Base-by-base conservation (phyloP, 92 coral and sea anemone genomes). In the Hydrozoanthus gracilis region DNA sequence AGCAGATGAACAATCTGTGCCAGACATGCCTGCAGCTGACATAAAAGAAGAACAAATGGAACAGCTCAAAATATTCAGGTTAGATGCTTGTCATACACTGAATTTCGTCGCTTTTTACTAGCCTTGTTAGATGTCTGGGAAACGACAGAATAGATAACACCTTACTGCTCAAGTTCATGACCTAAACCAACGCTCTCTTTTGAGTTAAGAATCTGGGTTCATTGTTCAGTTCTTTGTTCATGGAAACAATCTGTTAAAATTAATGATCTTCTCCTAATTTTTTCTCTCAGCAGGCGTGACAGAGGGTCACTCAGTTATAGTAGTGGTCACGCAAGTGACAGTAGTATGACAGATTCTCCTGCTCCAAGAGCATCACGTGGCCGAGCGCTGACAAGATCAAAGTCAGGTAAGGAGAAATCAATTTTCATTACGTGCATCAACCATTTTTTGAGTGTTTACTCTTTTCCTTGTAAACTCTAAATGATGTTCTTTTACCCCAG, bases 311-410 rank as follows among this genome's bases (percentile, higher is more conserved):
- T 85, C 73, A 90, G 98, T 17, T 95, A 93, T 92, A 96, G 99
- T 83, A 96, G 99, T 79, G 99, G 99, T 13, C 98, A 95, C 75
- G 97, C 99, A 0, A 96, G 99, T 86, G 99, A 97, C 86, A 94
- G 99, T 58, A 97, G 99, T 68, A 82, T 95, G 58, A 90, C 93
- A 20, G 99, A 97, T 72, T 92, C 98, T 78, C 92, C 98, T 4
- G 90, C 95, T 4, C 88, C 92, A 6, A 93, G 99, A 54, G 46
- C 89, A 56, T 90, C 96, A 27, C 91, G 96, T 51, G 91, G 92
- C 20, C 87, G 92, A 20, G 56, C 90, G 18, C 83, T 94, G n/a
- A 93, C 86, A 18, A 88, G 98, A 90, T 87, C 92, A 3, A 95
- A 92, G 67, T 93, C 97, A 67, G 87, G 98, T 92, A 76, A 54